A percentile compares a stretch with the other conserved stretches of the same genome.
Conservation (phyloP, 2,888 invertebrate species). For the Drosophila hamatofila region DNA sequence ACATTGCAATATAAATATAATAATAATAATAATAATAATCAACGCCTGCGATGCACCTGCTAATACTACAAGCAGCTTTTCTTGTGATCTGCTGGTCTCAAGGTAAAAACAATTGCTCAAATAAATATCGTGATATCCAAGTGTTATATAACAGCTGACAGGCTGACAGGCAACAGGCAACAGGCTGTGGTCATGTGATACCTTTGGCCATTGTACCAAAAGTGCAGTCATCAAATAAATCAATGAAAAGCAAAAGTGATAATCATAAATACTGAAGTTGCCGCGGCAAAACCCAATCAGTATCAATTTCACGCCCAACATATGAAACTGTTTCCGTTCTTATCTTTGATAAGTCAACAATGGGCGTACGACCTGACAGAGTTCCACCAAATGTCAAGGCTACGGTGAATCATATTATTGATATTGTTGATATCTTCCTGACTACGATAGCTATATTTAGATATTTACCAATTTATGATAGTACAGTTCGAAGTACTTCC, state of each 20-base stretch:
- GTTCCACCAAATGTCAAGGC: conserved; percentile 48
- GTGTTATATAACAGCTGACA: conserved; percentile 27
- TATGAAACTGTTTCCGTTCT: conserved; percentile 19
- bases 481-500: conserved; percentile 11
- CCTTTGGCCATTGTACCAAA: conserved; percentile 40
- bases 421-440: conserved; percentile 2
- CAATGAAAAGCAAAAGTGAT: conserved; percentile 42
- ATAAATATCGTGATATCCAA: not conserved
- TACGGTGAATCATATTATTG: conserved; percentile 29
- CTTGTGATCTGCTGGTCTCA: conserved; percentile 62
- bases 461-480: conserved; percentile 20
- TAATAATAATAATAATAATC: not conserved
- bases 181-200: conserved; percentile 56
- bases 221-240: conserved; percentile 50
- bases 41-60: conserved; percentile 35
- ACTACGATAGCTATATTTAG: conserved; percentile 9
- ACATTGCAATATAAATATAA: not conserved
- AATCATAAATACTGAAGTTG: conserved; percentile 19
- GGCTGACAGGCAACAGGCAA: conserved; percentile 2
- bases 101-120: conserved; percentile 52
- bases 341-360: conserved; percentile 31
- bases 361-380: conserved; percentile 38
- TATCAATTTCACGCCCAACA: conserved; percentile 59
- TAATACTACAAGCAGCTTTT: conserved; percentile 46
- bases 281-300: conserved; percentile 38